Percentiles rank a stretch among this genome's conserved stretches.
These are phyloP conservation scores for Oncorhynchus gorbuscha DNA, from an alignment of 2,113 vertebrate genomes.

Conservation along the genomic window DNA sequence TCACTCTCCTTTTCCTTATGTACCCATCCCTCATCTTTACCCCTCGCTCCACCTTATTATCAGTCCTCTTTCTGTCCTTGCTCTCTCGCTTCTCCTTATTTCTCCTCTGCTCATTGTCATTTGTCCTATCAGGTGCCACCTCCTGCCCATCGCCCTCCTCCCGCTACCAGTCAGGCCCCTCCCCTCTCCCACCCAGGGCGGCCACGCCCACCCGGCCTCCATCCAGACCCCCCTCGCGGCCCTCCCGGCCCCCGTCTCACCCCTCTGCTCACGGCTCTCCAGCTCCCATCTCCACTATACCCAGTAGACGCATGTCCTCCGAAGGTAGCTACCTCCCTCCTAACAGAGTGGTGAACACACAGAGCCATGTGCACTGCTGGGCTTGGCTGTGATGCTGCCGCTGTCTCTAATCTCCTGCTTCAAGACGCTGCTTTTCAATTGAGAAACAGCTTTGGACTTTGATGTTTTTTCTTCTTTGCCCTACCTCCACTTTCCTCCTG, in stretches of 20 bases:
- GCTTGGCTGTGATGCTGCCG: too few species aligned
- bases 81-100: conserved; percentile 66
- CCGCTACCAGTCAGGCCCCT: conserved; percentile 98
- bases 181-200: conserved; percentile 96
- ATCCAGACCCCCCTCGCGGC: conserved; percentile 99
- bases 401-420: not conserved
- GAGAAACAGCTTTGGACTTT: not conserved
- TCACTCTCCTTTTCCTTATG: conserved; percentile 7
- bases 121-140: conserved; percentile 86
- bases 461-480: not conserved
- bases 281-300: conserved; percentile 94
- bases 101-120: conserved; percentile 54
- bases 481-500: not conserved
- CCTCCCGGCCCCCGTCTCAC: conserved; percentile 97
- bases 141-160: conserved; percentile 99
- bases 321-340: conserved; percentile 94
- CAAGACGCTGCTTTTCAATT: not conserved
- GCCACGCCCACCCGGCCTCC: conserved; percentile 97
- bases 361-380: not conserved
- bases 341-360: conserved; percentile 51
- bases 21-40: not conserved
- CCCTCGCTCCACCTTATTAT: conserved; percentile 4
- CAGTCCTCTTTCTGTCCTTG: conserved; percentile 37
- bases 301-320: conserved; percentile 99
- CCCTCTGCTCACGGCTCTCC: conserved; percentile 96